Evolutionary conservation across 1,140 invertebrate genomes (phyloP).

Genomic region (Diplogasteroides magnus): DNA sequence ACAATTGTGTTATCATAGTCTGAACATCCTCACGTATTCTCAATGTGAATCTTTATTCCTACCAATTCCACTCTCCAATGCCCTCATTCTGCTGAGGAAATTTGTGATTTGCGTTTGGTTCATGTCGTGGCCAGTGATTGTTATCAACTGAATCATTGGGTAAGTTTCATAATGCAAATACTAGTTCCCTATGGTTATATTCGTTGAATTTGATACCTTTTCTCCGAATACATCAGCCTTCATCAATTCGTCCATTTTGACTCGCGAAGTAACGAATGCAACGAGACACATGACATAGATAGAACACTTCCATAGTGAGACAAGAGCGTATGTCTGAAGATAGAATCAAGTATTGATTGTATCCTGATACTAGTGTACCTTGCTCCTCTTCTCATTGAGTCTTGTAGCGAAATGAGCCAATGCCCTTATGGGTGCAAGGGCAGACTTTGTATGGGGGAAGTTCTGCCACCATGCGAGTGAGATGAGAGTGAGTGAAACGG

Average conservation of each 20-base stretch:
- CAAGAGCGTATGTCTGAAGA: conserved; percentile 45
- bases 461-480: conserved; percentile 54
- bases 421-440: conserved; percentile 41
- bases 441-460: conserved; percentile 48
- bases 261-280: conserved; percentile 38
- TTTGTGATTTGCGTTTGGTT: conserved; percentile 45
- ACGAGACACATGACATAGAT: conserved; percentile 45
- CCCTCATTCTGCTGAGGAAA: conserved; percentile 45
- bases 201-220: neutral
- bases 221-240: neutral
- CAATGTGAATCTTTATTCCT: neutral
- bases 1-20: neutral
- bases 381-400: neutral
- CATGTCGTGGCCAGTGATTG: conserved; percentile 46
- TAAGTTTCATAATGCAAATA: neutral
- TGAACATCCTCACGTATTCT: neutral
- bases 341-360: neutral
- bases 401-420: neutral
- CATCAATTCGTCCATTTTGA: conserved; percentile 17
- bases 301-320: conserved; percentile 47
- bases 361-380: neutral
- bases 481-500: conserved; percentile 40
- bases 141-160: conserved; percentile 50
- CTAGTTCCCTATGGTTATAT: no score
- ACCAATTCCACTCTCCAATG: conserved; percentile 31